Conservation (phyloP, 1,140 invertebrate species). For the Luehdorfia chinensis region DNA sequence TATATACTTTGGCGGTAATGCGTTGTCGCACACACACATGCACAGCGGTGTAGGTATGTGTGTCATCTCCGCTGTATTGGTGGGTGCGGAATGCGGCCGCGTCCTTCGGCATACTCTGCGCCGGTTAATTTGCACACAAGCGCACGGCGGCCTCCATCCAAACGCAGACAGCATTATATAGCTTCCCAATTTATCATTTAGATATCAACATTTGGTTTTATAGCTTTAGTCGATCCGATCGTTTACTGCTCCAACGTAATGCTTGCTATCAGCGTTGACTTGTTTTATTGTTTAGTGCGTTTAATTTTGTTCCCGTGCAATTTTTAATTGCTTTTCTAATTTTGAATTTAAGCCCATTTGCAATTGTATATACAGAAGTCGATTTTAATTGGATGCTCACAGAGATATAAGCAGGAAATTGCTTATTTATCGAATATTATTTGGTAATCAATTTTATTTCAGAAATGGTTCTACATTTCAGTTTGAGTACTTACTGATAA, state of each 20-base stretch:
- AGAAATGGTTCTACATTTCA: neutral
- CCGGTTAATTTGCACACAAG: constrained; percentile 68
- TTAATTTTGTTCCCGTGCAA: too few relatives aligned
- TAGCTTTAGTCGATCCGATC: constrained; percentile 20
- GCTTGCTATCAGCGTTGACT: constrained; percentile 18
- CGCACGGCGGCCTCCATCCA: constrained; percentile 33
- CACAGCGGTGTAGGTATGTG: constrained; percentile 53
- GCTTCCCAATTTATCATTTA: constrained; percentile 62
- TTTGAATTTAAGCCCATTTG: neutral
- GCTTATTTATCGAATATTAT: too few relatives aligned
- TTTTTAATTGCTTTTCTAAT: neutral
- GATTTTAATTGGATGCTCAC: too few relatives aligned
- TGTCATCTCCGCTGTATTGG: constrained; percentile 55
- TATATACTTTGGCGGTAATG: too few relatives aligned
- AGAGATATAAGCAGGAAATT: too few relatives aligned
- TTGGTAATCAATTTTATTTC: neutral
- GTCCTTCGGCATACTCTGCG: constrained; percentile 60
- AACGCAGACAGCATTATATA: constrained; percentile 59
- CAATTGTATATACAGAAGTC: neutral
- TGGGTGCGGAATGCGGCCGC: constrained; percentile 68
- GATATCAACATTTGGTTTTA: constrained; percentile 42
- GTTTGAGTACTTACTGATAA: neutral
- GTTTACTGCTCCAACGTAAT: constrained; percentile 21
- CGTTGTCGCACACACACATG: constrained; percentile 40
- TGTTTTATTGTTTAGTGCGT: constrained; percentile 17